Base-by-base conservation (phyloP, 2,888 invertebrate genomes). In the Adelognathus sp. region DNA sequence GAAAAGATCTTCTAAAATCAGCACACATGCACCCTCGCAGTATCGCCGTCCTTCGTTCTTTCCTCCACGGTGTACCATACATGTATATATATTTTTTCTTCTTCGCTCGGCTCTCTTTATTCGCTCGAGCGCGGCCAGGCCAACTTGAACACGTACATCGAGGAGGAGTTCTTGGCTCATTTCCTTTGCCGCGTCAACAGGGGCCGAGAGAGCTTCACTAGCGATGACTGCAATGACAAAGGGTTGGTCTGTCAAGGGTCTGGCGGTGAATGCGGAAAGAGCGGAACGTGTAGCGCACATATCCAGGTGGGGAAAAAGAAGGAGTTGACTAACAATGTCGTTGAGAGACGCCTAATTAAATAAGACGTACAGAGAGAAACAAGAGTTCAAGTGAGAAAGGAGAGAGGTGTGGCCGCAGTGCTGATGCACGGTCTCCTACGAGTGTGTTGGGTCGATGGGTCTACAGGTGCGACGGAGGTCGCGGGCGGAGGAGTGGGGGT, bases 261-360 rank as follows among this genome's bases (percentile, higher is more conserved):
- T 31, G 46, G 67, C 52, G 77, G 67, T 70, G 46, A 60, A 66
- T 46, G 72, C 80, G n/a, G 54, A 46, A 44, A 77, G 72, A 31
- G n/a, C 54, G 56, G 61, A 79, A 67, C 67, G 69, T 67, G 74
- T 71, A 71, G 63, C 52, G 52, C 33, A 36, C 36, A 54, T 76
- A 41, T 36, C 63, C n/a, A n/a, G 63, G 61, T 52, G 29, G 54
- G 69, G 58, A 56, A n/a, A 18, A 75, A 60, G 39, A 56, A 50
- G 46, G 50, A 31, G 83, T 84, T 75, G 86, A 83, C 87, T 90
- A 91, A 91, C 90, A 91, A 91, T 86, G 87, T 86, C 85, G 87
- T 88, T 86, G 87, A 88, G 86, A 88, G 87, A 81, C 82, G 87
- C 85, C 90, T 91, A 90, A 91, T 91, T 90, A 91, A 91, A 91